Percentiles rank a stretch among this genome's conserved stretches.
Conservation (phyloP, 1,140 invertebrate species). For the Hycleus phaleratus region DNA sequence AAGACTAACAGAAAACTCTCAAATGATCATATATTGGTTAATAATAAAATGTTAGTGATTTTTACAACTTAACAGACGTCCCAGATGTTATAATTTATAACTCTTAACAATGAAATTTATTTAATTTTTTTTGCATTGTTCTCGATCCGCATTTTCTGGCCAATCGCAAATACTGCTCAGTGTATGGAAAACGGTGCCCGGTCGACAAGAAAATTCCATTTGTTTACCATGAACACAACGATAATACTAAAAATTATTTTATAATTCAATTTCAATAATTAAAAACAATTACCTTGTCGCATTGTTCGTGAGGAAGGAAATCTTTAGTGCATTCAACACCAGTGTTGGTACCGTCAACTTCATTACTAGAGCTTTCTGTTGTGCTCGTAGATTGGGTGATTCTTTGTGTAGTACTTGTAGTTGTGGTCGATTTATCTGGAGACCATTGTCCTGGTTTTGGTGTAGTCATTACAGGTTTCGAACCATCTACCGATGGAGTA, state of each 20-base stretch:
- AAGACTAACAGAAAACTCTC: too few species aligned
- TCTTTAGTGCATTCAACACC: constrained; percentile 41
- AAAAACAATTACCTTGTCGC: constrained; percentile 46
- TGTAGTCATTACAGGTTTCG: constrained; percentile 26
- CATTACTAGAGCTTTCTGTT: constrained; percentile 17
- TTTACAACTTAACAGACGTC: too few species aligned
- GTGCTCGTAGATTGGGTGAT: constrained; percentile 21
- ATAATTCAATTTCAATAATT: constrained; percentile 3
- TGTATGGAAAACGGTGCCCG: constrained; percentile 66
- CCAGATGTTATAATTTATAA: too few species aligned
- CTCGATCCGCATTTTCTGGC: constrained; percentile 61
- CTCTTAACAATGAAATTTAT: too few species aligned
- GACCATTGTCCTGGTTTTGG: constrained; percentile 28
- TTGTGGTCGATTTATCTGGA: constrained; percentile 33
- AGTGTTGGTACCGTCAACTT: constrained; percentile 19
- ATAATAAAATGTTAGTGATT: too few species aligned
- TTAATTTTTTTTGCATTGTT: constrained; percentile 43
- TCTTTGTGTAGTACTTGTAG: constrained; percentile 33
- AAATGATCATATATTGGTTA: too few species aligned
- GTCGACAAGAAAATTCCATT: constrained; percentile 60
- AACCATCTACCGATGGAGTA: constrained; percentile 45
- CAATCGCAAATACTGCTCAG: constrained; percentile 65
- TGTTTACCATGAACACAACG: constrained; percentile 68
- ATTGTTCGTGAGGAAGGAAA: constrained; percentile 59
- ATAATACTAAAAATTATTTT: constrained; percentile 56